phyloP scores from a whole-genome alignment of 2,113 vertebrate species.

The Catharus bicknelli region DNA sequence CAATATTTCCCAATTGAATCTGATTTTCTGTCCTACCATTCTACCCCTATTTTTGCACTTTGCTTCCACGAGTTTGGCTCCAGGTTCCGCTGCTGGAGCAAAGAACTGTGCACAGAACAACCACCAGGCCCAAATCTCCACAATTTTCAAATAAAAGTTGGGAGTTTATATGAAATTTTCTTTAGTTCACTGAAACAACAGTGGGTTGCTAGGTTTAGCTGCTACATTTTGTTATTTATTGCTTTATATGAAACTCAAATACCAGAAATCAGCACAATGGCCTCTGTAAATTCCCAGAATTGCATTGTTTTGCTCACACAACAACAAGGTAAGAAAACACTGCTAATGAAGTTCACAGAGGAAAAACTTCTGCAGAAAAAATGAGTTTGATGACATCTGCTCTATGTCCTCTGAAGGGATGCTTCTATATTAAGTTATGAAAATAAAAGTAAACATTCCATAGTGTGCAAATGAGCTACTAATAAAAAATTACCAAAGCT shows the following conservation, averaged over 20 bases:
- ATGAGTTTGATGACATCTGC: neutral
- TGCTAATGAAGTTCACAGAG: neutral
- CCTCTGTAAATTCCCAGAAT: neutral
- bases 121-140: neutral
- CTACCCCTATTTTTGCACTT: neutral
- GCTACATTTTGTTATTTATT: neutral
- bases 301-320: neutral
- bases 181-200: neutral
- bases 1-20: neutral
- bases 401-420: neutral
- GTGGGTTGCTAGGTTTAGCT: neutral
- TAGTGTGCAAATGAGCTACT: neutral
- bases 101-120: neutral
- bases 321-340: neutral
- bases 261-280: neutral
- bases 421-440: neutral
- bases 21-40: neutral
- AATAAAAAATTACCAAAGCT: neutral
- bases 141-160: neutral
- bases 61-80: neutral
- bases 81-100: neutral
- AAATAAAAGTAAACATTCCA: neutral
- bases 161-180: neutral
- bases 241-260: neutral
- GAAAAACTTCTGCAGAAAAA: neutral